These are phyloP conservation scores for Saturnia japonica DNA, from an alignment of 2,888 invertebrate genomes.

Conservation along the genomic window DNA sequence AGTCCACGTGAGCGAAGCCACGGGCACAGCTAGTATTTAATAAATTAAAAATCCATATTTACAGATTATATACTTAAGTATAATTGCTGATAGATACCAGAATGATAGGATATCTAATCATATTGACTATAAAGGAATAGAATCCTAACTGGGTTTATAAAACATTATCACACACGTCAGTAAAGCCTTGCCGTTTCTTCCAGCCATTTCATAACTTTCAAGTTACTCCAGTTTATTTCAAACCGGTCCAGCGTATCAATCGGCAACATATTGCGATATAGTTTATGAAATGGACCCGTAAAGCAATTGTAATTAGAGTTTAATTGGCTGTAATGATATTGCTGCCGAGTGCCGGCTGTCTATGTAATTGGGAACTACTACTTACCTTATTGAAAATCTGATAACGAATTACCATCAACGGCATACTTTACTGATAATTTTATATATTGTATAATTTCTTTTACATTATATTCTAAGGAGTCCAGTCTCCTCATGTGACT, in stretches of 20 bases:
- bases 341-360: conserved; percentile 4
- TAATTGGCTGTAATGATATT: conserved; percentile 16
- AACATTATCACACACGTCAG: conserved; percentile 25
- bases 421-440: background rate
- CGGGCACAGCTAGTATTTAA: too few relatives aligned
- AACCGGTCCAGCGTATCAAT: conserved; percentile 49
- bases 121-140: conserved; percentile 26
- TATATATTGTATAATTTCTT: background rate
- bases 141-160: conserved; percentile 23
- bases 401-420: background rate
- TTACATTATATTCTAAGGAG: too few relatives aligned
- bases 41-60: background rate
- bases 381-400: background rate
- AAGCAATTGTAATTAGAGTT: conserved; percentile 40
- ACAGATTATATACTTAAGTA: too few relatives aligned
- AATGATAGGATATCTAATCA: background rate
- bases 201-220: conserved; percentile 46
- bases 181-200: conserved; percentile 18
- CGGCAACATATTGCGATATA: conserved; percentile 52
- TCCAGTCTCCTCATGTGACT: too few relatives aligned
- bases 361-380: too few relatives aligned
- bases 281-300: conserved; percentile 53
- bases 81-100: background rate
- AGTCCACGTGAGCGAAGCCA: too few relatives aligned
- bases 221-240: conserved; percentile 38